phyloP scores from a whole-genome alignment of 2,113 vertebrate genomes.

The Crotalus tigris region DNA sequence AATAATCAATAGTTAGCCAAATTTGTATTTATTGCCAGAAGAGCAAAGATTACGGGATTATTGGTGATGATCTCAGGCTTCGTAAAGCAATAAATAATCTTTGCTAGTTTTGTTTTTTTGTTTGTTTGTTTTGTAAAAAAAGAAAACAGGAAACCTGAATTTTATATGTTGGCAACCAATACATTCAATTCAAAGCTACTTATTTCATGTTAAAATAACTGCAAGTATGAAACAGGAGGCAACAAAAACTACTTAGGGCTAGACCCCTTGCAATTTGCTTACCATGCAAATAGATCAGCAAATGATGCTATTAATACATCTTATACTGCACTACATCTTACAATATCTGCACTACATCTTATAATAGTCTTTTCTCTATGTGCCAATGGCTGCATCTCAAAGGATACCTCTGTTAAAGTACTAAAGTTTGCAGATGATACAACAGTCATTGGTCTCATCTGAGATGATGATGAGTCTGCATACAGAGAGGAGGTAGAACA shows the following conservation, averaged over 20 bases:
- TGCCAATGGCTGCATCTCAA: neutral
- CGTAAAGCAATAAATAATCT: slow-evolving; percentile 20
- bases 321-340: too few species aligned
- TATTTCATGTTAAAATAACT: slow-evolving; percentile 21
- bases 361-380: too few species aligned
- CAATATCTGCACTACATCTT: too few species aligned
- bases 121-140: too few species aligned
- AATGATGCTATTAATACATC: too few species aligned
- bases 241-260: neutral
- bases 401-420: neutral
- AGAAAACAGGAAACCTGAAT: neutral
- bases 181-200: neutral
- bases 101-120: slow-evolving; percentile 10
- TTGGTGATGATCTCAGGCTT: slow-evolving; percentile 28
- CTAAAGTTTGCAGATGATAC: neutral
- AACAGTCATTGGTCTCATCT: neutral
- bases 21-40: slow-evolving; percentile 44
- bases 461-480: neutral
- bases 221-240: neutral
- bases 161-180: slow-evolving; percentile 14
- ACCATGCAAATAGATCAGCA: neutral
- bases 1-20: slow-evolving; percentile 3
- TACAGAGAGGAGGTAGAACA: neutral
- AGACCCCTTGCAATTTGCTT: too few species aligned
- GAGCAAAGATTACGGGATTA: slow-evolving; percentile 37